Conservation (phyloP, 2,113 vertebrate species). For the Hucho hucho region DNA sequence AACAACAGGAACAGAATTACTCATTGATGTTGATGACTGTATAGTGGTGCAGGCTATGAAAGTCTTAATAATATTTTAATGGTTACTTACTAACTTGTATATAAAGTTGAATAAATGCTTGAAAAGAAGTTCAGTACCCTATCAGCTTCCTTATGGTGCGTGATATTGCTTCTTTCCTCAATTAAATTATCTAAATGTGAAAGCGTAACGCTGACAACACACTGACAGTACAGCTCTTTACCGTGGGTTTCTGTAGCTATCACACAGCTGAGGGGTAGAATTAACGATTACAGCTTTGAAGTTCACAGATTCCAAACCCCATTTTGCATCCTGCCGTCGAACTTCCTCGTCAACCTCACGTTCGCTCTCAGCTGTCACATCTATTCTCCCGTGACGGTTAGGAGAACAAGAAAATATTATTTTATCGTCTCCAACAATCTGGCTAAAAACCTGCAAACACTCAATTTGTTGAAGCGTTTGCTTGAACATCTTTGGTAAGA, state of each 20-base stretch:
- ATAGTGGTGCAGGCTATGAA: not conserved
- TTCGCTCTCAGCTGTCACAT: constrained; percentile 65
- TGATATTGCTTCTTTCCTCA: not conserved
- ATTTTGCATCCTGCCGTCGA: constrained; percentile 47
- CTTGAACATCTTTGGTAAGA: constrained; percentile 52
- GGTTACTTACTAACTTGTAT: constrained; percentile 19
- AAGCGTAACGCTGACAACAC: constrained; percentile 26
- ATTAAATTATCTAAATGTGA: not conserved
- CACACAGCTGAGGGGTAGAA: constrained; percentile 49
- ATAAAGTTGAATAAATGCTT: constrained; percentile 11
- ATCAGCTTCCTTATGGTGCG: not conserved
- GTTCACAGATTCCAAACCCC: constrained; percentile 38
- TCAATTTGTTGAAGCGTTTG: constrained; percentile 62
- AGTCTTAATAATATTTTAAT: not conserved
- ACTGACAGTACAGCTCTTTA: constrained; percentile 45
- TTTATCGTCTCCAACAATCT: constrained; percentile 45
- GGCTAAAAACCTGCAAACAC: constrained; percentile 64
- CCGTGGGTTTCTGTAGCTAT: constrained; percentile 41
- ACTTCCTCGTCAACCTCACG: constrained; percentile 58
- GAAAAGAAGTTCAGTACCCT: not conserved
- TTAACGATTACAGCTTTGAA: constrained; percentile 62
- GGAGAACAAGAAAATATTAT: constrained; percentile 62
- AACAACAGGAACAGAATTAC: too few species aligned
- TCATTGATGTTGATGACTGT: too few species aligned
- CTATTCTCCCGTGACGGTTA: constrained; percentile 51